Conservation (phyloP, 2,113 vertebrate genomes). For the Burhinus bistriatus region DNA sequence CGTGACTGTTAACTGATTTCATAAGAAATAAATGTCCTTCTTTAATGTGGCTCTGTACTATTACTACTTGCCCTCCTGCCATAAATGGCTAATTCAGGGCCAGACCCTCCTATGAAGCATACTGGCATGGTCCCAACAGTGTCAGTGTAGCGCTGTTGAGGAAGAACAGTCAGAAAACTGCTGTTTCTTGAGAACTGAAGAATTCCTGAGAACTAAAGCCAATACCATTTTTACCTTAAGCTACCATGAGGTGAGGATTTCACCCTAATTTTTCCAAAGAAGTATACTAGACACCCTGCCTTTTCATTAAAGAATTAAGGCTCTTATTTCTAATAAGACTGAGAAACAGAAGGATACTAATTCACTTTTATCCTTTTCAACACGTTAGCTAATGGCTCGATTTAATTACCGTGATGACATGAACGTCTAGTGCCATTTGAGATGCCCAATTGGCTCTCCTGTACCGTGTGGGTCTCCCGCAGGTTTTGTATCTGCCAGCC, state of each 20-base stretch:
- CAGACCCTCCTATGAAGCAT: neutral
- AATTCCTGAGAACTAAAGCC: neutral
- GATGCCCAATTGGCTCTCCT: neutral
- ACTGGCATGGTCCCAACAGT: neutral
- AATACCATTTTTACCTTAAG: neutral
- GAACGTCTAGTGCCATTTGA: neutral
- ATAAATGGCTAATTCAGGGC: conserved; percentile 17
- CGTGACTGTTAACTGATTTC: conserved; percentile 59
- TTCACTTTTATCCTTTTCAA: neutral
- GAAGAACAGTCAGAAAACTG: fast-evolving
- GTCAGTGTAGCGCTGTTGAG: neutral
- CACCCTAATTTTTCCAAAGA: neutral
- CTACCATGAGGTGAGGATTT: neutral
- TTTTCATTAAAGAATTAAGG: neutral
- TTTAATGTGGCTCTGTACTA: neutral
- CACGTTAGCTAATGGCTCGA: neutral
- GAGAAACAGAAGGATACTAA: neutral
- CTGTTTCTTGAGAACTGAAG: neutral
- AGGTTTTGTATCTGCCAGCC: neutral
- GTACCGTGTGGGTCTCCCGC: neutral
- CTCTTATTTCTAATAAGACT: neutral
- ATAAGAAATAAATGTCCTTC: conserved; percentile 47
- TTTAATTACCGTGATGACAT: neutral
- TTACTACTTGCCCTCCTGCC: neutral
- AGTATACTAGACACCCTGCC: fast-evolving